A percentile compares a stretch with the other conserved stretches of the same genome.
These are phyloP conservation scores for Gila orcuttii DNA, from an alignment of 2,113 vertebrate genomes.

Conservation along the genomic window DNA sequence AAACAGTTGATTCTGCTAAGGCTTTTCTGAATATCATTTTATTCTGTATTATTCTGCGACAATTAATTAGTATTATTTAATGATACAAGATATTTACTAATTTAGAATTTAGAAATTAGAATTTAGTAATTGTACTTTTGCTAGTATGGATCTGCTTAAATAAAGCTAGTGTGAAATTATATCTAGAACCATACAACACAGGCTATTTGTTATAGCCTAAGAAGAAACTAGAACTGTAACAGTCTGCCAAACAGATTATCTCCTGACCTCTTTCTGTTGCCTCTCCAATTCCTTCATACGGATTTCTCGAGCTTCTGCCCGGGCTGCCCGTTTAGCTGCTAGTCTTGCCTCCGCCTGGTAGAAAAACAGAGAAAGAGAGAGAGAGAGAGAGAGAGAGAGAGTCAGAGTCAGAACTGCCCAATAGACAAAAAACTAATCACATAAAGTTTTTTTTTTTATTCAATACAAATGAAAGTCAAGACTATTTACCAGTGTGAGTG, in stretches of 20 bases:
- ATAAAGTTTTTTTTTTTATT: background rate
- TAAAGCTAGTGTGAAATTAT: background rate
- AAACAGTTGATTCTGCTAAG: background rate
- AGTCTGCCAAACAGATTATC: slow-evolving; percentile 19
- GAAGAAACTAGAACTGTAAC: background rate
- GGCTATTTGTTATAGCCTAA: background rate
- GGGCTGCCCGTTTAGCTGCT: slow-evolving; percentile 93
- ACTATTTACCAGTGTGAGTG: slow-evolving; percentile 34
- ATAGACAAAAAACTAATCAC: background rate
- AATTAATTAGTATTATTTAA: too few relatives aligned
- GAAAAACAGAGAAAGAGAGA: slow-evolving; percentile 5
- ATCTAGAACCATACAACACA: background rate
- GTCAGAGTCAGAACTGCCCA: background rate
- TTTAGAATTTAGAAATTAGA: background rate
- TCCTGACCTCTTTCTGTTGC: slow-evolving; percentile 93
- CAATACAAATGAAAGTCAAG: background rate
- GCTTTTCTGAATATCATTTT: background rate
- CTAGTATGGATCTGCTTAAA: background rate
- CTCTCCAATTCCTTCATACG: slow-evolving; percentile 96
- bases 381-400: too few relatives aligned
- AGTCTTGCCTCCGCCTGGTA: slow-evolving; percentile 93
- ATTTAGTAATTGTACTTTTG: background rate
- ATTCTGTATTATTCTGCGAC: too few relatives aligned
- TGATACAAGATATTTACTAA: too few relatives aligned
- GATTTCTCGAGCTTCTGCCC: slow-evolving; percentile 96